Base-by-base conservation (phyloP, 2,113 vertebrate species). In the Mustelus asterias region DNA sequence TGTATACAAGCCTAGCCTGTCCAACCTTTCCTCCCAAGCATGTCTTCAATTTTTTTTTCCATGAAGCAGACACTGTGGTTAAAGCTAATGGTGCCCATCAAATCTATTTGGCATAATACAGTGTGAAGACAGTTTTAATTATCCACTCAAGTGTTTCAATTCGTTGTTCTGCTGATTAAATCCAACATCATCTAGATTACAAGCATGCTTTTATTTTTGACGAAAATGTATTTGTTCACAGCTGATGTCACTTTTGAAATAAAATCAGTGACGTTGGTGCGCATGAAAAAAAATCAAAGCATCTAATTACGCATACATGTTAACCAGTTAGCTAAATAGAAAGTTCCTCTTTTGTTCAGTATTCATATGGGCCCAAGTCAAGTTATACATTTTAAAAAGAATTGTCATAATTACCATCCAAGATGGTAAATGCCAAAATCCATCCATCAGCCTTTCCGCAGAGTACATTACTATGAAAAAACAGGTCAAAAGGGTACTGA, bases 161-260 rank as follows among this genome's bases (percentile, higher is more conserved):
- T 20, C 44, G 37, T 83, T 83, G 80, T 44, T 83, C 37, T 83
- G 37, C 37, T 83, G 80, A 44, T 20, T 83, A 83, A 83, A 83
- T n/a, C 14, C 14, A 16, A 16, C 3, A 18, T 83, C n/a, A 37
- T 83, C 14, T 41, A 20, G 78, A 22, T 41, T 18, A 83, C 14
- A 83, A 83, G 37, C 16, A 83, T 20, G 78, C 11, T 37, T 83
- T 41, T 83, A 83, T 7, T 83, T 83, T 83, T 83, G 78, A 41
- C 78, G 16, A 83, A 80, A 83, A 83, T 83, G 78, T 41, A 83
- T 83, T 83, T 83, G n/a, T 18, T 83, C 78, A 83, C n/a, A 80
- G n/a, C n/a, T 80, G 14, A 37, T 16, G 6, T 41, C n/a, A 83
- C 37, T 37, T 83, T 41, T 83, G n/a, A 80, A 37, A n/a, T 37